phyloP scores from a whole-genome alignment of 2,797 vertebrate genomes.

The Pangasius macronema region DNA sequence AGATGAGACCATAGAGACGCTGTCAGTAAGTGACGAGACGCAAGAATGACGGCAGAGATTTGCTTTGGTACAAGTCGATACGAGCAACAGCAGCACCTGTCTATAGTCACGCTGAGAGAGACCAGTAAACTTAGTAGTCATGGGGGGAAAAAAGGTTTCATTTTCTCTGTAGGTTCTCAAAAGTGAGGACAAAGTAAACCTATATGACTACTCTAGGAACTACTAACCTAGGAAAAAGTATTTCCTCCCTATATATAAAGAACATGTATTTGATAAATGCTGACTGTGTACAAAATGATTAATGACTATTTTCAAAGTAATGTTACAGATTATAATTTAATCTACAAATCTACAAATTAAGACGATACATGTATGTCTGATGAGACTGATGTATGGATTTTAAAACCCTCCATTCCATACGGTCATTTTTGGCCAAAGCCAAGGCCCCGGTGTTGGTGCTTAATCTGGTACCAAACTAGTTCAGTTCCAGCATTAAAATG shows the following conservation, averaged over 20 bases:
- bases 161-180: background rate
- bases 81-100: constrained; percentile 23
- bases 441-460: too few relatives aligned
- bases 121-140: background rate
- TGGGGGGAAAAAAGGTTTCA: background rate
- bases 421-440: background rate
- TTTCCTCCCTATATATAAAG: background rate
- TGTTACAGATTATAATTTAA: background rate
- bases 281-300: background rate
- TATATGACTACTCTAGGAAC: background rate
- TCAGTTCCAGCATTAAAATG: background rate
- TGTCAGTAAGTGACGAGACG: background rate
- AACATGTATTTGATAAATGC: background rate
- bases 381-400: background rate
- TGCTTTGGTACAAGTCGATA: constrained; percentile 27
- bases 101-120: background rate
- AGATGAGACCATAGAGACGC: background rate
- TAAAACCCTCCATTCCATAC: background rate
- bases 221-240: background rate
- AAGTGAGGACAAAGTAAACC: background rate
- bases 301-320: background rate
- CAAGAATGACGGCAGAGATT: background rate
- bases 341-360: background rate
- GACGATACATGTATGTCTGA: background rate
- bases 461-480: background rate